phyloP scores from a whole-genome alignment of 2,113 vertebrate genomes.

The Pelodiscus sinensis region DNA sequence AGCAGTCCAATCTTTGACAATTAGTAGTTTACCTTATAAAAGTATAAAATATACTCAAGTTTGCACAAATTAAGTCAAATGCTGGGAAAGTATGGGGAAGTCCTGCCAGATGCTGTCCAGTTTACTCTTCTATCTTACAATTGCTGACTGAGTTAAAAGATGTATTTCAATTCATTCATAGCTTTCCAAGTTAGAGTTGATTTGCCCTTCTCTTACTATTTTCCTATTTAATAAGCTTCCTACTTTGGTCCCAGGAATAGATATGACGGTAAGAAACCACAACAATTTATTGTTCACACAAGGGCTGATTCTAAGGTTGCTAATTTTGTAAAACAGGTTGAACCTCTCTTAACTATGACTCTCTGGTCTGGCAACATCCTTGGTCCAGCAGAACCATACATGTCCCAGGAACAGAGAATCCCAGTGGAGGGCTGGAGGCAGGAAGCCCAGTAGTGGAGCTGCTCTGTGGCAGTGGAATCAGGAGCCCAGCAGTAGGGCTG shows the following conservation, averaged over 20 bases:
- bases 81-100: neutral
- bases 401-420: too few species aligned
- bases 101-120: rapidly evolving
- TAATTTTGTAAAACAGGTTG: too few species aligned
- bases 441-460: too few species aligned
- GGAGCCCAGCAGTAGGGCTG: too few species aligned
- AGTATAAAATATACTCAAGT: neutral
- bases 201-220: neutral
- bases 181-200: neutral
- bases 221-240: neutral
- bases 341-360: too few species aligned
- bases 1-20: neutral
- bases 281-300: neutral
- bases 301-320: neutral
- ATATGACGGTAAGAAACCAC: neutral
- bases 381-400: too few species aligned
- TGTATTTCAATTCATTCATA: neutral
- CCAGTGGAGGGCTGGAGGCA: too few species aligned
- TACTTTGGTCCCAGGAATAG: neutral
- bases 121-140: neutral
- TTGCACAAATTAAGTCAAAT: neutral
- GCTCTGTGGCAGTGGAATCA: too few species aligned
- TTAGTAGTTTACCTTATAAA: neutral
- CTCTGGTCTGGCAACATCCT: too few species aligned
- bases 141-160: neutral